Evolutionary conservation across 2,888 invertebrate species (phyloP).

Genomic region (Octonoba sinensis): DNA sequence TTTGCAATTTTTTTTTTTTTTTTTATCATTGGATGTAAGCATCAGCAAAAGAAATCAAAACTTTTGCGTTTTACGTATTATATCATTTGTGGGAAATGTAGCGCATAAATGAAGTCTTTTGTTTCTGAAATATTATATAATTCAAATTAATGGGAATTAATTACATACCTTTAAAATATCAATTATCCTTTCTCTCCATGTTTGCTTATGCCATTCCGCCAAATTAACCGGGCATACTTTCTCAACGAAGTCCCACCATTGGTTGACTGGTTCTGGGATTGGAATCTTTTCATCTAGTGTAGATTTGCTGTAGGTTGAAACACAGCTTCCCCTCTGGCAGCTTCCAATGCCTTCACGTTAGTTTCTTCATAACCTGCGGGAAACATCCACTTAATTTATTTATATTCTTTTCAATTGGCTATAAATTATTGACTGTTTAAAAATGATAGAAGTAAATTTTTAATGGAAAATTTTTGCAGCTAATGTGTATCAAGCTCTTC

Average conservation of each 20-base stretch:
- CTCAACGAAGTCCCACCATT: slow-evolving; percentile 43
- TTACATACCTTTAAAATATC: slow-evolving; percentile 49
- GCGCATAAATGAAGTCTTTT: too few relatives aligned
- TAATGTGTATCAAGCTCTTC: too few relatives aligned
- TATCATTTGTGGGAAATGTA: too few relatives aligned
- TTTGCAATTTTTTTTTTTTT: background rate
- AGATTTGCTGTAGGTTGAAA: slow-evolving; percentile 28
- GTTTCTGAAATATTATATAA: too few relatives aligned
- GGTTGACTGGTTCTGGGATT: slow-evolving; percentile 38
- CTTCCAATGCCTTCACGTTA: slow-evolving; percentile 22
- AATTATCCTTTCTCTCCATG: slow-evolving; percentile 46
- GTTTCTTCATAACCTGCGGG: slow-evolving; percentile 50
- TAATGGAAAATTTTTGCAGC: too few relatives aligned
- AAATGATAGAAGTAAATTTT: too few relatives aligned
- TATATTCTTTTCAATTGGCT: too few relatives aligned
- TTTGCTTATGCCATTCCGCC: slow-evolving; percentile 53
- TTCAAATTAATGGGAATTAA: background rate
- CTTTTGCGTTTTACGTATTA: too few relatives aligned
- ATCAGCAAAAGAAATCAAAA: too few relatives aligned
- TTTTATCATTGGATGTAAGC: too few relatives aligned
- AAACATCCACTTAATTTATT: too few relatives aligned
- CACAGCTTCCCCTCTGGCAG: background rate
- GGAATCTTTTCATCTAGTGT: slow-evolving; percentile 45
- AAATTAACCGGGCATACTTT: slow-evolving; percentile 54
- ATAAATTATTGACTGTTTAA: too few relatives aligned